These are phyloP conservation scores for Pogonocichla stellata DNA, from an alignment of 2,113 vertebrate species.

Conservation along the genomic window DNA sequence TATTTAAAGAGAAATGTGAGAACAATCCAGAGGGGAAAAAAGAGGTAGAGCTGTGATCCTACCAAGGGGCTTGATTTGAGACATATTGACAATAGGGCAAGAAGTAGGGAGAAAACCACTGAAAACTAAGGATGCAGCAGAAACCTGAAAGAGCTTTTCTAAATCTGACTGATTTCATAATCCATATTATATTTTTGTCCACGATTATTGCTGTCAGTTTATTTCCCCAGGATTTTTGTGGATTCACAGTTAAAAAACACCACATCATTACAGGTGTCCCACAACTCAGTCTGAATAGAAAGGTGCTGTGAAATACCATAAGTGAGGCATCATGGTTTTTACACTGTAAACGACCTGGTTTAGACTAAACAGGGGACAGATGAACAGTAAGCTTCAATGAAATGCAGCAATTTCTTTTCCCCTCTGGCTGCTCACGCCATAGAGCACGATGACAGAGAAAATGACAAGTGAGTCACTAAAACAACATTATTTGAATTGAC, in stretches of 20 bases:
- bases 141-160: neutral
- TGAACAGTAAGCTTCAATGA: neutral
- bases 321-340: neutral
- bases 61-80: neutral
- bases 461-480: constrained; percentile 11
- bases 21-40: neutral
- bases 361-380: neutral
- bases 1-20: neutral
- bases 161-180: neutral
- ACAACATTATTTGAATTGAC: neutral
- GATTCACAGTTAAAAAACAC: neutral
- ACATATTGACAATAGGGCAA: neutral
- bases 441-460: neutral
- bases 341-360: neutral
- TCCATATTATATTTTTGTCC: neutral
- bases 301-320: neutral
- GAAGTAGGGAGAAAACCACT: neutral
- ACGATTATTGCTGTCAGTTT: neutral
- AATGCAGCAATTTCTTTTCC: neutral
- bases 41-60: neutral
- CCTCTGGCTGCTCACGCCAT: neutral
- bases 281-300: neutral
- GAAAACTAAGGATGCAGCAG: neutral
- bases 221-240: neutral
- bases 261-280: neutral